Evolutionary conservation across 2,113 vertebrate genomes (phyloP), one percentile per base, ranked within the genome.

Genomic region (Arothron firmamentum): DNA sequence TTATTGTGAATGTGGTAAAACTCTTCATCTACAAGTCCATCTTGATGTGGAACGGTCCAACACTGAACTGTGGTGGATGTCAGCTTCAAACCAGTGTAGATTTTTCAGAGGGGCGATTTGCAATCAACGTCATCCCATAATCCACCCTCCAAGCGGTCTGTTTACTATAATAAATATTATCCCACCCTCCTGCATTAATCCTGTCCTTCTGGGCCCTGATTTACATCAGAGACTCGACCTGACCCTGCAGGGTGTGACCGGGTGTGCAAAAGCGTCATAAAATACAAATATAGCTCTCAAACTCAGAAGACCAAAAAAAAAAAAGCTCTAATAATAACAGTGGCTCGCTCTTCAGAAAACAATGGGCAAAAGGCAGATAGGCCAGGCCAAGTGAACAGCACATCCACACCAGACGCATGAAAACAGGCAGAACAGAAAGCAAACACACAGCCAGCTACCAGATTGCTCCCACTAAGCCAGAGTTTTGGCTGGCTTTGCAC

Each of bases 401-500:
- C 23, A 38, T 21, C 25, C 47, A 59, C 56, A 66, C 25, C 25
- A 28, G 25, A 28, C 25, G 25, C 25, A 7, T 28, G 25, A 7
- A 75, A 64, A 43, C 20, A 48, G 25, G 4, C 28, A 45, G 23
- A 52, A 54, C 21, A 23, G 21, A 67, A 61, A 65, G 34, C 43
- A 38, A 60, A 59, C 46, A 67, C 66, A 72, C 74, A 74, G 52
- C 62, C 21, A 28, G 25, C 25, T 28, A 49, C 20, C 56, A 77
- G 70, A 79, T 28, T 74, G 87, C 43, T 49, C 45, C 50, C 10
- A 51, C 53, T 72, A 76, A 81, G 67, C 52, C 65, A 65, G 56
- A 77, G 72, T 70, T 80, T 59, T 59, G 50, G 52, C 70, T 59
- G 77, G 67, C 65, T 72, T 60, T 69, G 58, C 9, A 68, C 51